Evolutionary conservation across 2,888 invertebrate species (phyloP).

Genomic region (Therioaphis trifolii): DNA sequence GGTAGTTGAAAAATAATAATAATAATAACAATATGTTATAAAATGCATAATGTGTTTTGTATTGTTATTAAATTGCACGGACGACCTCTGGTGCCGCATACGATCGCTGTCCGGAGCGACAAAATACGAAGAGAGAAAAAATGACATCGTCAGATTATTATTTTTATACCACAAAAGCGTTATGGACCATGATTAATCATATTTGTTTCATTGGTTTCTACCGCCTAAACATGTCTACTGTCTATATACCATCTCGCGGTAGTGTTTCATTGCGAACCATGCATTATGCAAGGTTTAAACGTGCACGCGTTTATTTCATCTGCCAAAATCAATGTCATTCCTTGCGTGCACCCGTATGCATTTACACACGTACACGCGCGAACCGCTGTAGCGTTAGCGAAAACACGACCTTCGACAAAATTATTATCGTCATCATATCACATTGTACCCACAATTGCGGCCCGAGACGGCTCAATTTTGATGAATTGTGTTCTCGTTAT

Average conservation of each 20-base stretch:
- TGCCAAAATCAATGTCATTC: constrained; percentile 58
- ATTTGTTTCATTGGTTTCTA: background rate
- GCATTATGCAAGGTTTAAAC: constrained; percentile 37
- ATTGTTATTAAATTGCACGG: constrained; percentile 11
- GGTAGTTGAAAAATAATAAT: constrained; percentile 3
- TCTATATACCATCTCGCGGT: no score
- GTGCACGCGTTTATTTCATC: background rate
- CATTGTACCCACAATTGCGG: background rate
- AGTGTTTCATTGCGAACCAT: background rate
- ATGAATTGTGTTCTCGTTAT: constrained; percentile 42
- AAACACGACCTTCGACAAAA: constrained; percentile 55
- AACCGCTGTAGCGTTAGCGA: background rate
- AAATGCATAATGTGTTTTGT: constrained; percentile 35
- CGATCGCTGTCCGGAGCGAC: background rate
- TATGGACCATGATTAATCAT: constrained; percentile 31
- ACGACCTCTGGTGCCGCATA: constrained; percentile 31
- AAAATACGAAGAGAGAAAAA: background rate
- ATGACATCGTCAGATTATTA: background rate
- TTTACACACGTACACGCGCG: no score
- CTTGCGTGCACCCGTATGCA: no score
- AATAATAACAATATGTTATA: constrained; percentile 10
- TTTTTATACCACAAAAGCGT: constrained; percentile 8
- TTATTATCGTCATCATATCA: background rate
- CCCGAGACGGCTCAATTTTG: constrained; percentile 1
- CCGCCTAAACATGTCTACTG: background rate